A percentile compares a stretch with the other conserved stretches of the same genome.
Conservation (phyloP, 2,797 vertebrate genomes). For the Chrosomus eos region DNA sequence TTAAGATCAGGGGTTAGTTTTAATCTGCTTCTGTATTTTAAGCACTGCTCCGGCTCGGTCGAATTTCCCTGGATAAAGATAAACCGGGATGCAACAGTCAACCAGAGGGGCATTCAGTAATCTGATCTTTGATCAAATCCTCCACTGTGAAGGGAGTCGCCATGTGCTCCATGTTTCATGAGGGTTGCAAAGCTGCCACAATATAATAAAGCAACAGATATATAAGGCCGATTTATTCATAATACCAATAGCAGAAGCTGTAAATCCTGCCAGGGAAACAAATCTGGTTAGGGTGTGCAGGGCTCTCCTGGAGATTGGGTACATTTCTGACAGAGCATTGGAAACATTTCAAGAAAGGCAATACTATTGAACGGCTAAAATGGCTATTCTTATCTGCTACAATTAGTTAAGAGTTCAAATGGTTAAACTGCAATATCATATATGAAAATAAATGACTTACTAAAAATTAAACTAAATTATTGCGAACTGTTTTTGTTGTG, state of each 20-base stretch:
- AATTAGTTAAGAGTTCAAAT: background rate
- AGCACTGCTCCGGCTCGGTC: slow-evolving; percentile 54
- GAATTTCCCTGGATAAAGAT: slow-evolving; percentile 59
- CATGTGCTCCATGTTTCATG: slow-evolving; percentile 56
- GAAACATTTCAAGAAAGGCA: background rate
- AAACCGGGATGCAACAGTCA: slow-evolving; percentile 62
- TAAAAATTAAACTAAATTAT: background rate
- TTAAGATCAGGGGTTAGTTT: slow-evolving; percentile 69
- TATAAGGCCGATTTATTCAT: slow-evolving; percentile 74
- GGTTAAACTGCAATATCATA: background rate
- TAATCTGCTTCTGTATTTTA: slow-evolving; percentile 69
- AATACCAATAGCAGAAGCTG: slow-evolving; percentile 68
- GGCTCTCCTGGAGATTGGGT: slow-evolving; percentile 39
- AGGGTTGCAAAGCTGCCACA: slow-evolving; percentile 57
- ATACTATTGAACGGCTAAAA: background rate
- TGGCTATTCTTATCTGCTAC: background rate
- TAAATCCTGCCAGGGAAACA: slow-evolving; percentile 72
- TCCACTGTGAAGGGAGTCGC: slow-evolving; percentile 49
- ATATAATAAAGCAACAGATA: slow-evolving; percentile 67
- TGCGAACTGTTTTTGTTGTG: background rate
- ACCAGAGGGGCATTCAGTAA: slow-evolving; percentile 66
- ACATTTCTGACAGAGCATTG: background rate
- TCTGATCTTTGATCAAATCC: slow-evolving; percentile 63
- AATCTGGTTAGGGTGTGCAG: slow-evolving; percentile 64
- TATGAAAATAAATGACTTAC: background rate